Base-by-base conservation (phyloP, 2,797 vertebrate genomes). In the Acridotheres tristis region DNA sequence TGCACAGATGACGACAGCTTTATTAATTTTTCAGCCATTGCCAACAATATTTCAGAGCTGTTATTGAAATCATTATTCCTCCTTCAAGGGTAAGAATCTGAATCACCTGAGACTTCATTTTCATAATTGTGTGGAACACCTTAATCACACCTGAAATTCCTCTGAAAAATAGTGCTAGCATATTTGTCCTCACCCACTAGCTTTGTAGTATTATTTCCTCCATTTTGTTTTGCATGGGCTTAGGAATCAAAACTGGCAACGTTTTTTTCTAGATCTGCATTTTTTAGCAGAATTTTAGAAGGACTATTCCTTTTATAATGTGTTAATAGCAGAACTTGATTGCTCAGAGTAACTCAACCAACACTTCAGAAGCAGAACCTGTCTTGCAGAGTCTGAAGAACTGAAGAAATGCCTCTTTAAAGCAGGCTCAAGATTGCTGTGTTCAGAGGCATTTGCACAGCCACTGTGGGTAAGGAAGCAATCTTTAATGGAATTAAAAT, bases 331-430 rank as follows among this genome's bases (percentile, higher is more conserved):
- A 73, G 23, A n/a, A 58, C 7, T 36, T 61, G 40, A 48, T 65
- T 69, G 43, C 53, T 90, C 65, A 47, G 73, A 51, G 22, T 58
- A 47, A 40, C 36, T 58, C 23, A 20, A 86, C 57, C 13, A 62
- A 48, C 0, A 0, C 25, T 22, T 22, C 22, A 59, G 77, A 51
- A 67, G 26, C 3, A 63, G 53, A 89, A 71, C 17, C 4, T 0
- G 0, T 63, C 48, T 61, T 55, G 27, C 23, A 48, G 21, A 14
- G 22, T 34, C 32, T 79, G 72, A 82, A 59, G 34, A 81, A 22
- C 38, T 38, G 54, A 82, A 76, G 55, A 62, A 82, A 47, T 30
- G 9, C 20, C 16, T 79, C 20, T 69, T 68, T 79, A 73, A 73
- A 66, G 25, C 38, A 73, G 51, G 13, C 22, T 73, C 51, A 51